Evolutionary conservation across 2,797 vertebrate species (phyloP), one percentile per base, ranked within the genome.

Genomic region (Cossypha heuglini): DNA sequence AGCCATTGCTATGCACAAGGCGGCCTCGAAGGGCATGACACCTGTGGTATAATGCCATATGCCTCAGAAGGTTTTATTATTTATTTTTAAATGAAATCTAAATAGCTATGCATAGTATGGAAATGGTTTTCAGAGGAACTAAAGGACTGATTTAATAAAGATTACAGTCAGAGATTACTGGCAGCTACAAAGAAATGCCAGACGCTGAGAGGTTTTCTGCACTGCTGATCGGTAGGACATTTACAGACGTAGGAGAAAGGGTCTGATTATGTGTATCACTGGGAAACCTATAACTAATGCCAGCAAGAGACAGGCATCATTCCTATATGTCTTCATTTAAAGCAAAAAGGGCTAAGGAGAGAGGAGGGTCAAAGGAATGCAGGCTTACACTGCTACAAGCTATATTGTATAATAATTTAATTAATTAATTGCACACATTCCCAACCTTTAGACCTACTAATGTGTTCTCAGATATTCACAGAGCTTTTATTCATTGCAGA

Each of bases 41-140:
- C 84, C 86, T 84, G 68, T 93, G 68, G 66, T 95, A 75, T 59
- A 95, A 91, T 38, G 64, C 94, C 90, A 94, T 94, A 80, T 76
- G 96, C 90, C 88, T 92, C 81, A 63, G 49, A 78, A 58, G 78
- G 69, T 82, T 97, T 96, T 96, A 96, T 96, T 97, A 97, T 95
- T 96, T 93, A 90, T 89, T 96, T 97, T 86, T 38, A 77, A 96
- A 82, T 91, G 46, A 94, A 92, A 72, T 84, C 90, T 76, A 95
- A 95, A 86, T 71, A 78, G 59, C 83, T 90, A 38, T 48, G 84
- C 79, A 54, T 88, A 64, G 91, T 48, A 86, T 90, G 96, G 91
- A 94, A 96, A 94, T 92, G 93, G 62, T 91, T 96, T 94, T 96
- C 88, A 33, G 63, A 24, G 91, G 61, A 79, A 45, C 90, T 55